A percentile compares a stretch with the other conserved stretches of the same genome.
These are phyloP conservation scores for Bombus consobrinus DNA, from an alignment of 1,140 invertebrate genomes.

Conservation along the genomic window DNA sequence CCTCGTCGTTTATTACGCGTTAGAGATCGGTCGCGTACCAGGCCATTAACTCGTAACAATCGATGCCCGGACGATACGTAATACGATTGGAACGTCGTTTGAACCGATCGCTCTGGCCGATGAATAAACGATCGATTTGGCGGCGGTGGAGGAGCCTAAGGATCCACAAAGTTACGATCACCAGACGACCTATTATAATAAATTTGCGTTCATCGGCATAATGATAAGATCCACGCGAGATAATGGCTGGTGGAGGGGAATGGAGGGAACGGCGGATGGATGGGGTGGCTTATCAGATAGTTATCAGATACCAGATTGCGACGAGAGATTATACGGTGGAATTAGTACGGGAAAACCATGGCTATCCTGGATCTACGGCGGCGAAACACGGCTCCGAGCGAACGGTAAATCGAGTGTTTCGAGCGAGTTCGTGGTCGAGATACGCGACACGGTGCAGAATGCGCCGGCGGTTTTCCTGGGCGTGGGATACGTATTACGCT, in stretches of 20 bases:
- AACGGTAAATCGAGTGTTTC: conserved; percentile 52
- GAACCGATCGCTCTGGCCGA: conserved; percentile 11
- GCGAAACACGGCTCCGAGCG: conserved; percentile 34
- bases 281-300: neutral
- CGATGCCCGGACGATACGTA: neutral
- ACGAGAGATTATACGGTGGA: conserved; percentile 71
- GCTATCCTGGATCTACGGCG: conserved; percentile 61
- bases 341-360: conserved; percentile 68
- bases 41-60: conserved; percentile 4
- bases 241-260: neutral
- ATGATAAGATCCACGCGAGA: conserved; percentile 4
- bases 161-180: conserved; percentile 43
- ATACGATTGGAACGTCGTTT: neutral
- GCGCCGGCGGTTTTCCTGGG: conserved; percentile 47
- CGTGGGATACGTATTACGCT: conserved; percentile 63
- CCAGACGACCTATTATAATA: conserved; percentile 31
- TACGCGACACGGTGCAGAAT: conserved; percentile 65
- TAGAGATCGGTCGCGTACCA: neutral
- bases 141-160: neutral
- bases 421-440: conserved; percentile 60
- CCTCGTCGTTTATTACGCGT: conserved; percentile 40
- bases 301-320: conserved; percentile 66
- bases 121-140: conserved; percentile 32
- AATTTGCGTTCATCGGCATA: conserved; percentile 41
- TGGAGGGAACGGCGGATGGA: too few species aligned